A percentile compares a stretch with the other conserved stretches of the same genome.
Conservation (phyloP, 2,113 vertebrate species). For the Hydropotes inermis region DNA sequence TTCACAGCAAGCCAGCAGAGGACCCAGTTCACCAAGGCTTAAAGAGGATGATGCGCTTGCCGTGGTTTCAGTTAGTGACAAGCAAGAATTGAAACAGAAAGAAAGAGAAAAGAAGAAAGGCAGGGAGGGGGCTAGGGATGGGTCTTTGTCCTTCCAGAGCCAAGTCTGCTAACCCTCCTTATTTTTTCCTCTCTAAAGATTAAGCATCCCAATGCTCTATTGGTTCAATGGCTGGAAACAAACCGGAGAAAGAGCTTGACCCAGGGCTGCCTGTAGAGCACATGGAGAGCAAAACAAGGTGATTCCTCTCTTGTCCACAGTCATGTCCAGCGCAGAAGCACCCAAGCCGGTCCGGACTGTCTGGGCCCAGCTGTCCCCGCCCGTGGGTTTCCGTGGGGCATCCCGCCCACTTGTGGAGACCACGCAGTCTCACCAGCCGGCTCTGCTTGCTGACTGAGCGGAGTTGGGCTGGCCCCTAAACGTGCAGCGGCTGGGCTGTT, state of each 20-base stretch:
- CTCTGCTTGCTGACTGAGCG: too few species aligned
- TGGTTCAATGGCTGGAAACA: background rate
- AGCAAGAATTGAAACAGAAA: background rate
- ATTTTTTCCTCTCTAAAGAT: background rate
- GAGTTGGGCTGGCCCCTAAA: background rate
- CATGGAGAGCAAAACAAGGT: rapidly evolving
- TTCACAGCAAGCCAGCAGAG: background rate
- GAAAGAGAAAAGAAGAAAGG: background rate
- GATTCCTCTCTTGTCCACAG: rapidly evolving
- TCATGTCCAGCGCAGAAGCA: background rate
- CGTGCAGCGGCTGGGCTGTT: background rate
- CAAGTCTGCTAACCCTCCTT: background rate
- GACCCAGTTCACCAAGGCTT: background rate
- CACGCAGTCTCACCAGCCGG: background rate
- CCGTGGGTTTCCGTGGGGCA: background rate
- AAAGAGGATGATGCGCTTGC: rapidly evolving
- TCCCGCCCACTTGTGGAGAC: background rate
- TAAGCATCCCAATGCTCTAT: background rate
- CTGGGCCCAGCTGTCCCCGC: background rate
- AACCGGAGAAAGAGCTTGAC: background rate
- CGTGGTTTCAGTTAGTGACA: background rate
- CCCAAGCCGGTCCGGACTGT: rapidly evolving
- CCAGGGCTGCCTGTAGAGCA: background rate
- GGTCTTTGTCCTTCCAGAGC: background rate
- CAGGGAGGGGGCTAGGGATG: background rate